Evolutionary conservation across 2,888 invertebrate genomes (phyloP), one percentile per base, ranked within the genome.

Genomic region (Torymus tubicola): DNA sequence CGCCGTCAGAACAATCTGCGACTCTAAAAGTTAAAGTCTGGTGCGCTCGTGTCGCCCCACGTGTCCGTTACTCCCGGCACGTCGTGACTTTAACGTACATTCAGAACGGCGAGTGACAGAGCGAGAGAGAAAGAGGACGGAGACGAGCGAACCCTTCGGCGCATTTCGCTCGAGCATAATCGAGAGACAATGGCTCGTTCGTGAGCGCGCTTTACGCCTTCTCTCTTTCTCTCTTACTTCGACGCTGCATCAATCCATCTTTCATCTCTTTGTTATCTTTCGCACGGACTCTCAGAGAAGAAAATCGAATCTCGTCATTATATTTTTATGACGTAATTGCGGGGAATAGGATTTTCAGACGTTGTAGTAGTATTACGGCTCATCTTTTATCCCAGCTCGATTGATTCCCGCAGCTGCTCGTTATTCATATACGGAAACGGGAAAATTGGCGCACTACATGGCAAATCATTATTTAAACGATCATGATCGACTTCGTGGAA

Each of bases 181-280:
- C 78, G 71, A 71, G 55, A 53, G 67, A 78, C 78, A 78, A 78
- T 78, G 72, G 72, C 67, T 60, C 67, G 78, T 61, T 78, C 72
- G 72, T 78, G 78, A 52, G 31, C 64, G 53, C 68, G 67, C 53
- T 76, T 76, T 68, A 60, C 75, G 75, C 68, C 61, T 67, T 68
- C 60, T 53, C n/a, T 13, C 65, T 65, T n/a, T 42, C 73, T 64
- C 53, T 72, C 31, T 65, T 50, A 13, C 50, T 31, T 61, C 58
- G 14, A 14, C 31, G 13, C 55, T 16, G 8, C 31, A 24, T 50
- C 70, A 16, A 61, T 65, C 18, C 58, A 61, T 76, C 75, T 21
- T 75, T 67, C 74, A 58, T 61, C 75, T 68, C 75, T 75, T 75
- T 75, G 75, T 75, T 75, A 67, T 63, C 58, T 61, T 60, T 13